Percentiles rank a stretch among this genome's conserved stretches.
Conservation (phyloP, 2,113 vertebrate genomes). For the Heterocephalus glaber region DNA sequence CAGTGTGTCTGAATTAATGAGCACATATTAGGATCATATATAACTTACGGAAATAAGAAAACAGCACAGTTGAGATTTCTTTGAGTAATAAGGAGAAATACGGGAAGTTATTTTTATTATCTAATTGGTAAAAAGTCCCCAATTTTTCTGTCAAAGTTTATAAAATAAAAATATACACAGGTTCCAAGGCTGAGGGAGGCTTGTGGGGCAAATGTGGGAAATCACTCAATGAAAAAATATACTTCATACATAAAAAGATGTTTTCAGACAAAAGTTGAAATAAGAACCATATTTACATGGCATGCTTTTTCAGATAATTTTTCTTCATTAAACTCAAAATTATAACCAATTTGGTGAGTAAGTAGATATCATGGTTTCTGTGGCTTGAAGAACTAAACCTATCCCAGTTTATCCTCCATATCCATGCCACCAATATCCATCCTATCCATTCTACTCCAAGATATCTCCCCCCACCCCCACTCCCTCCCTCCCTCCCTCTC, state of each 20-base stretch:
- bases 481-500: background rate
- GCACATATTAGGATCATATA: conserved; percentile 70
- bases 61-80: conserved; percentile 72
- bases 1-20: conserved; percentile 61
- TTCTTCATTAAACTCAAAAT: conserved; percentile 53
- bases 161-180: conserved; percentile 60
- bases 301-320: background rate
- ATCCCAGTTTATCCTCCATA: background rate
- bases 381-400: background rate
- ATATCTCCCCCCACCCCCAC: background rate
- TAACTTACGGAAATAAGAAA: conserved; percentile 76
- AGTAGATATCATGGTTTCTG: background rate
- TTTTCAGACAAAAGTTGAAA: conserved; percentile 35
- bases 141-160: conserved; percentile 74
- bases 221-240: conserved; percentile 35
- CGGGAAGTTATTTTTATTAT: conserved; percentile 75
- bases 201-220: conserved; percentile 45
- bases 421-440: background rate
- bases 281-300: conserved; percentile 26
- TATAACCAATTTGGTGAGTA: background rate
- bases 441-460: background rate
- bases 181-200: background rate
- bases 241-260: conserved; percentile 26
- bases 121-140: conserved; percentile 70
- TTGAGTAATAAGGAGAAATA: conserved; percentile 62